Conservation (phyloP, 2,888 invertebrate species). For the Sesamia inferens region DNA sequence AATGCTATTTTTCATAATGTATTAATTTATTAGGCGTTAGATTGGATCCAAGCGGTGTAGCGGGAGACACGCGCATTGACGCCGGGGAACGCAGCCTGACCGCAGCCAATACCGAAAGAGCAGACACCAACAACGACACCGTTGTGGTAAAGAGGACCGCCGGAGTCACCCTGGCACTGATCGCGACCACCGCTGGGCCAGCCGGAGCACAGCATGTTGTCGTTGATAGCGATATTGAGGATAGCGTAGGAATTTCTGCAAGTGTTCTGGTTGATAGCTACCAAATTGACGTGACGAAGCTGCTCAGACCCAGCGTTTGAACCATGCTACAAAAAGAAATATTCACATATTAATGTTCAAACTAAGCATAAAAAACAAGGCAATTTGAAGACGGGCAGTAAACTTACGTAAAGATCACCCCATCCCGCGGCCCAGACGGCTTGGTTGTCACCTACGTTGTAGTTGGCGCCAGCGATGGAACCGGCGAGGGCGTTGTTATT, state of each 20-base stretch:
- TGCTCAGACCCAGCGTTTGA: slow-evolving; percentile 65
- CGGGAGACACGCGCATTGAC: slow-evolving; percentile 74
- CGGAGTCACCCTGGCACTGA: slow-evolving; percentile 76
- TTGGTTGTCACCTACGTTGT: slow-evolving; percentile 68
- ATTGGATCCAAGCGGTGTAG: slow-evolving; percentile 72
- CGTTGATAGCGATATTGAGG: slow-evolving; percentile 61
- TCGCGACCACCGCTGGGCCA: slow-evolving; percentile 73
- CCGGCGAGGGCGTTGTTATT: slow-evolving; percentile 45
- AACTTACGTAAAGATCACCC: slow-evolving; percentile 70
- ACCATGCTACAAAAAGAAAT: slow-evolving; percentile 29
- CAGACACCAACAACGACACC: slow-evolving; percentile 73
- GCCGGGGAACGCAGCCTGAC: slow-evolving; percentile 69
- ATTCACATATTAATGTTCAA: too few species aligned
- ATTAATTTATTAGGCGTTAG: slow-evolving; percentile 61
- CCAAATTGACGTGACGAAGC: slow-evolving; percentile 72
- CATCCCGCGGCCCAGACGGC: slow-evolving; percentile 75
- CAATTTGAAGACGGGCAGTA: background rate
- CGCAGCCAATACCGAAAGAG: slow-evolving; percentile 75
- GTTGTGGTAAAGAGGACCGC: slow-evolving; percentile 77
- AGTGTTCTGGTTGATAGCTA: slow-evolving; percentile 66
- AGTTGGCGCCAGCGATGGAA: slow-evolving; percentile 69
- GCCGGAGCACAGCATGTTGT: slow-evolving; percentile 77
- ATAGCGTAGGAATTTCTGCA: slow-evolving; percentile 67
- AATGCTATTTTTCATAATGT: too few species aligned
- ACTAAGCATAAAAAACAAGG: background rate